These are phyloP conservation scores for Sebastes elongatus DNA, from an alignment of 2,797 vertebrate species.

Conservation along the genomic window DNA sequence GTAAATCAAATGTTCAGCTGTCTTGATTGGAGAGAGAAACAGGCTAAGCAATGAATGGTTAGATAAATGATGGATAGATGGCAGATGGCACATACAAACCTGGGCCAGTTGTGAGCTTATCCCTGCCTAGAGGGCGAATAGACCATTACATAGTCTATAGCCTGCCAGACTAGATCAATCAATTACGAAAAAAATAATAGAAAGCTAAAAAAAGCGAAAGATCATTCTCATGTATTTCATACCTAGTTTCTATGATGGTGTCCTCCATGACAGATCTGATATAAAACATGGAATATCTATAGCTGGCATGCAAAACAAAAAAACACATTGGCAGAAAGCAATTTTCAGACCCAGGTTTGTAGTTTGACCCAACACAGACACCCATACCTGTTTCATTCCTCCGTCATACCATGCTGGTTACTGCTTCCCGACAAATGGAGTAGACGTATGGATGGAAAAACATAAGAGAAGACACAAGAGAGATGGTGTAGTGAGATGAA, in stretches of 20 bases:
- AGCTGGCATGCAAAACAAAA: constrained; percentile 2
- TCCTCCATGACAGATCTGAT: constrained; percentile 5
- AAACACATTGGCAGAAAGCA: background rate
- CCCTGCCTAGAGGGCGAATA: constrained; percentile 63
- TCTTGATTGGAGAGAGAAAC: constrained; percentile 74
- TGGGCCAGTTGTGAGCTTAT: constrained; percentile 70
- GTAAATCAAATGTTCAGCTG: constrained; percentile 76
- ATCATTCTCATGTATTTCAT: constrained; percentile 31
- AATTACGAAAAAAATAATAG: constrained; percentile 49
- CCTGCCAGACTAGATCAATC: constrained; percentile 55
- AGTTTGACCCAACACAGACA: constrained; percentile 39
- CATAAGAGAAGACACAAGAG: constrained; percentile 73
- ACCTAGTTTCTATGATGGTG: constrained; percentile 9
- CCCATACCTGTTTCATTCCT: constrained; percentile 72
- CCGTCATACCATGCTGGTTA: constrained; percentile 78
- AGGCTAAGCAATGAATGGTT: constrained; percentile 61
- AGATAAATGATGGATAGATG: constrained; percentile 69
- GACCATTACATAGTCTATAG: constrained; percentile 47
- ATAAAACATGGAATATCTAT: constrained; percentile 14
- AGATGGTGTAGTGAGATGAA: constrained; percentile 63
- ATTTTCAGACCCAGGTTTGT: constrained; percentile 60
- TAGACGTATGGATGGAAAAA: constrained; percentile 65
- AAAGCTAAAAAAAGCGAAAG: constrained; percentile 28
- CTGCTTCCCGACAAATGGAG: constrained; percentile 75
- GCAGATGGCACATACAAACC: constrained; percentile 75